These are phyloP conservation scores for Oscheius myriophilus DNA, from an alignment of 2,888 invertebrate genomes.

Conservation along the genomic window DNA sequence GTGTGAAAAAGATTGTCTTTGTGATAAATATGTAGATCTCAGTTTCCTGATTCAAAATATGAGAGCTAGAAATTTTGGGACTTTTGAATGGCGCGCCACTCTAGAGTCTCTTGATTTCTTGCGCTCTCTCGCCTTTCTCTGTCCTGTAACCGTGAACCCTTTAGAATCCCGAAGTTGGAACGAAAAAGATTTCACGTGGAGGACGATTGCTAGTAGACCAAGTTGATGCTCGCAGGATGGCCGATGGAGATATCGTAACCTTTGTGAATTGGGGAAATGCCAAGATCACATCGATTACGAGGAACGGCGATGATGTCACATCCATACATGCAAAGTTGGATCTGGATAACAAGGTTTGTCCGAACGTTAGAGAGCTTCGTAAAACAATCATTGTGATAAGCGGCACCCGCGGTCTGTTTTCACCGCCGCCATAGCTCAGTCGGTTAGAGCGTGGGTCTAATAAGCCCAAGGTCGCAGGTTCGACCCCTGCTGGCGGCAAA, in stretches of 20 bases:
- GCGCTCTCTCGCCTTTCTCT: no score
- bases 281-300: slow-evolving; percentile 81
- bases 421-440: slow-evolving; percentile 69
- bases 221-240: slow-evolving; percentile 74
- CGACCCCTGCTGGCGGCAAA: slow-evolving; percentile 69
- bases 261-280: slow-evolving; percentile 99
- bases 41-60: no score
- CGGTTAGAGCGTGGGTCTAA: slow-evolving; percentile 70
- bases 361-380: no score
- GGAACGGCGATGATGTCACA: slow-evolving; percentile 47
- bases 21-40: no score
- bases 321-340: slow-evolving; percentile 83
- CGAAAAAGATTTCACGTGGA: slow-evolving; percentile 80
- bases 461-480: slow-evolving; percentile 25
- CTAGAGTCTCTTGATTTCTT: no score
- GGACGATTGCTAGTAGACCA: slow-evolving; percentile 83
- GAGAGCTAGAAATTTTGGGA: no score
- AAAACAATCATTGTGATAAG: no score
- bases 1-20: no score
- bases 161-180: slow-evolving; percentile 82
- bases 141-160: no score
- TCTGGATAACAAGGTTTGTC: slow-evolving; percentile 80
- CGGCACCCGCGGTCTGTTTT: no score
- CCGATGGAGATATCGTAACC: slow-evolving; percentile 90
- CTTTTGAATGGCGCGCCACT: no score